Evolutionary conservation across 2,797 vertebrate genomes (phyloP).

Genomic region (Semotilus atromaculatus): DNA sequence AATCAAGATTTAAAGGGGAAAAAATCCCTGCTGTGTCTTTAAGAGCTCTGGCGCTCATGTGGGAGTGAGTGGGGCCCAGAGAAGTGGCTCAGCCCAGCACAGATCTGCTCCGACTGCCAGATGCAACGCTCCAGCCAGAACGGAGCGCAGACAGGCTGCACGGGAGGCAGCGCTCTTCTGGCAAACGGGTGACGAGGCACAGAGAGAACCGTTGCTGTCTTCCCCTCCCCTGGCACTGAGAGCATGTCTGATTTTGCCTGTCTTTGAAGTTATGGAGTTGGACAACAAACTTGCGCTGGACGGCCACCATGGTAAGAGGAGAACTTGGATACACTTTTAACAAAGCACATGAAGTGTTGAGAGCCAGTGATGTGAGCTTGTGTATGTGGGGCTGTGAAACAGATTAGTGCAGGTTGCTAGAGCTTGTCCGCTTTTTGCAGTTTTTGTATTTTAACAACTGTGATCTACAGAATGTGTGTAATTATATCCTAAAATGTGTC

Average conservation of each 20-base stretch:
- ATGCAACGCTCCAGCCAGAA: slow-evolving; percentile 78
- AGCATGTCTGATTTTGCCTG: slow-evolving; percentile 65
- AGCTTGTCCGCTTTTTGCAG: slow-evolving; percentile 17
- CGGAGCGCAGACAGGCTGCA: slow-evolving; percentile 61
- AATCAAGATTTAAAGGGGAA: slow-evolving; percentile 47
- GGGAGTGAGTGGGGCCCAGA: slow-evolving; percentile 81
- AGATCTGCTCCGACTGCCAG: slow-evolving; percentile 80
- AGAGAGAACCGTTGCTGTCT: slow-evolving; percentile 22
- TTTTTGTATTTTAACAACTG: slow-evolving; percentile 42
- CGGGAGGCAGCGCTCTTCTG: slow-evolving; percentile 71
- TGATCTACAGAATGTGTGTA: slow-evolving; percentile 33
- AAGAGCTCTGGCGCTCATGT: slow-evolving; percentile 81
- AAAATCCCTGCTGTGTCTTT: slow-evolving; percentile 81
- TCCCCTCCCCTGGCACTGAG: slow-evolving; percentile 16
- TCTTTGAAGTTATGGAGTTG: slow-evolving; percentile 81
- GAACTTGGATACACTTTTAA: slow-evolving; percentile 50
- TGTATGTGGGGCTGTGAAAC: slow-evolving; percentile 45
- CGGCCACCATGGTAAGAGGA: slow-evolving; percentile 80
- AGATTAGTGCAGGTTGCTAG: slow-evolving; percentile 33
- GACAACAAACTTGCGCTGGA: slow-evolving; percentile 74
- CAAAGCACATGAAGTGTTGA: slow-evolving; percentile 31
- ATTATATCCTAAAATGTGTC: slow-evolving; percentile 22
- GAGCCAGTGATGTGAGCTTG: slow-evolving; percentile 25
- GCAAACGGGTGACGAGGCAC: slow-evolving; percentile 42
- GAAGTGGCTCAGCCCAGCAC: slow-evolving; percentile 77